Evolutionary conservation across 2,797 vertebrate genomes (phyloP).

Genomic region (Bucorvus abyssinicus): DNA sequence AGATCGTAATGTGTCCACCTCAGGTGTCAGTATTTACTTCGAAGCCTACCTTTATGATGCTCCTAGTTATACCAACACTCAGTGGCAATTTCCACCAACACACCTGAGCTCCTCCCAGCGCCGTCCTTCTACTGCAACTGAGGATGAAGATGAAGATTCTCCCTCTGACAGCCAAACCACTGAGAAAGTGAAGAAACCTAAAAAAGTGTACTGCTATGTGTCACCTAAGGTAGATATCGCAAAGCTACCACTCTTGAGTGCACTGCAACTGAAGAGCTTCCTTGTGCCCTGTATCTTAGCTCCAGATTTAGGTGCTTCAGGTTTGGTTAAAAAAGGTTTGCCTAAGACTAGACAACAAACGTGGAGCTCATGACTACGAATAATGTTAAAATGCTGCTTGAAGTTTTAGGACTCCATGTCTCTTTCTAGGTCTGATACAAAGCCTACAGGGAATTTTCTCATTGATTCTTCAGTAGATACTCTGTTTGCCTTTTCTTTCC

Average conservation of each 20-base stretch:
- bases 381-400: not conserved
- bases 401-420: not conserved
- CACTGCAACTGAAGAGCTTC: not conserved
- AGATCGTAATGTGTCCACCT: slow-evolving; percentile 96
- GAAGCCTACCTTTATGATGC: slow-evolving; percentile 96
- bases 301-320: not conserved
- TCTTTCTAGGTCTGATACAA: not conserved
- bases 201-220: slow-evolving; percentile 99
- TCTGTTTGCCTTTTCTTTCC: not conserved
- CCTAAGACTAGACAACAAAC: not conserved
- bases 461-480: not conserved
- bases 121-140: slow-evolving; percentile 87
- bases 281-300: not conserved
- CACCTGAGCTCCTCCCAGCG: slow-evolving; percentile 86
- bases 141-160: slow-evolving; percentile 92
- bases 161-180: slow-evolving; percentile 88
- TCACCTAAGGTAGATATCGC: slow-evolving; percentile 89
- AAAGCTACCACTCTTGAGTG: not conserved
- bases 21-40: slow-evolving; percentile 96
- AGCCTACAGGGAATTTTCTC: not conserved
- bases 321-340: not conserved
- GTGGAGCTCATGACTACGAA: not conserved
- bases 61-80: slow-evolving; percentile 86
- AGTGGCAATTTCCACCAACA: slow-evolving; percentile 88
- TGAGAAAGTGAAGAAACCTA: slow-evolving; percentile 98